These are phyloP conservation scores for Hippoglossus hippoglossus DNA, from an alignment of 2,797 vertebrate genomes.

Conservation along the genomic window DNA sequence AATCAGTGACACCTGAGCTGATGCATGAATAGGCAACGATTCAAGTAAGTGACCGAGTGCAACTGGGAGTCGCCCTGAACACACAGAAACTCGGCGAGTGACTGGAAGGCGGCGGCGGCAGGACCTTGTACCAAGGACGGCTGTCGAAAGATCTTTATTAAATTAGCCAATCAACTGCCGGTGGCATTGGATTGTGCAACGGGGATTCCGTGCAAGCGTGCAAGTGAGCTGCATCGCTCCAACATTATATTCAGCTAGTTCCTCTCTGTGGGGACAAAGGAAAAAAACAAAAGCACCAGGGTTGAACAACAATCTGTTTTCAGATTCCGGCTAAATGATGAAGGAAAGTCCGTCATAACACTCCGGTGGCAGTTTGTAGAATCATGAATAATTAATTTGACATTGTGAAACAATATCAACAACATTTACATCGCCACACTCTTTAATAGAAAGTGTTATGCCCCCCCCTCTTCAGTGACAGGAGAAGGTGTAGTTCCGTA, in stretches of 20 bases:
- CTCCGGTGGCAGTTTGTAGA: conserved; percentile 3
- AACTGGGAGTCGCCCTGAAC: conserved; percentile 19
- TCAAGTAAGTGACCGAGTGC: conserved; percentile 27
- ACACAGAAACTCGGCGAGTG: not conserved
- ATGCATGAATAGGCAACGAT: conserved; percentile 44
- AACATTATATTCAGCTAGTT: no score
- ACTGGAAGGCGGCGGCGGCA: not conserved
- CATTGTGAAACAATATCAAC: no score
- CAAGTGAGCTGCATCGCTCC: not conserved
- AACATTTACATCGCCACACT: not conserved
- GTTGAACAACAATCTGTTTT: no score
- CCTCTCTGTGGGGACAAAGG: no score
- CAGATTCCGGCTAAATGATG: no score
- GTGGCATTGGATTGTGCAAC: conserved; percentile 12
- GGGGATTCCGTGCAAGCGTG: conserved; percentile 1
- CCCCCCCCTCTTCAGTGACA: not conserved
- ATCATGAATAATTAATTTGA: conserved; percentile 23
- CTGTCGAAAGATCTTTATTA: conserved; percentile 35
- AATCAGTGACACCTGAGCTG: conserved; percentile 49
- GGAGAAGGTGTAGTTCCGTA: not conserved
- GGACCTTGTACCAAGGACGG: conserved; percentile 1
- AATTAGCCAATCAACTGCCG: conserved; percentile 27
- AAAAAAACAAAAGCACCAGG: no score
- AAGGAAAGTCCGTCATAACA: not conserved
- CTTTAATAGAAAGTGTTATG: not conserved